phyloP scores from a whole-genome alignment of 2,797 vertebrate genomes.

The Monodelphis domestica region DNA sequence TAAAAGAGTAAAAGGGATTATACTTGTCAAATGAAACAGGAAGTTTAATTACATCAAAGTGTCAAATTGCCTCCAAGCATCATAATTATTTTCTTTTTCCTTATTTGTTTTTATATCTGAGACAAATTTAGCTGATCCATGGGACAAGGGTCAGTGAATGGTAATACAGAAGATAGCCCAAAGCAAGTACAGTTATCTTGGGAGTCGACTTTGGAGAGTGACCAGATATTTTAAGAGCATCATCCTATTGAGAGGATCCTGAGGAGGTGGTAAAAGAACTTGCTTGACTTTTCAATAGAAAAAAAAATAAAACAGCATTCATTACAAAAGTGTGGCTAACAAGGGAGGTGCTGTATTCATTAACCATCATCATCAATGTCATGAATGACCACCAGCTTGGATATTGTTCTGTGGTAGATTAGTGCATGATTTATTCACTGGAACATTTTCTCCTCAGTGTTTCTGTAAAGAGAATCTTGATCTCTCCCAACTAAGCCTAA shows the following conservation, averaged over 20 bases:
- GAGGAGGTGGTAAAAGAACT: neutral
- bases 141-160: neutral
- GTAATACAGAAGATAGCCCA: neutral
- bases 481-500: neutral
- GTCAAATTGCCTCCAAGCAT: neutral
- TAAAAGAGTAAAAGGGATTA: neutral
- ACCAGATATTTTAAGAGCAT: neutral
- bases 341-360: neutral
- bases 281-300: neutral
- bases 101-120: neutral
- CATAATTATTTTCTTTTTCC: neutral
- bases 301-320: neutral
- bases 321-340: neutral
- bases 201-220: neutral
- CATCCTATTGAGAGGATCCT: neutral
- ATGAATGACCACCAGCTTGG: neutral
- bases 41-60: neutral
- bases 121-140: neutral
- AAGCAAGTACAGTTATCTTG: neutral
- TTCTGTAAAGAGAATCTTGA: neutral
- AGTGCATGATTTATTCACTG: neutral
- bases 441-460: neutral
- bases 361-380: neutral
- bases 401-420: neutral
- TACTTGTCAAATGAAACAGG: neutral